Base-by-base conservation (phyloP, 2,888 invertebrate genomes). In the Caenorhabditis japonica region DNA sequence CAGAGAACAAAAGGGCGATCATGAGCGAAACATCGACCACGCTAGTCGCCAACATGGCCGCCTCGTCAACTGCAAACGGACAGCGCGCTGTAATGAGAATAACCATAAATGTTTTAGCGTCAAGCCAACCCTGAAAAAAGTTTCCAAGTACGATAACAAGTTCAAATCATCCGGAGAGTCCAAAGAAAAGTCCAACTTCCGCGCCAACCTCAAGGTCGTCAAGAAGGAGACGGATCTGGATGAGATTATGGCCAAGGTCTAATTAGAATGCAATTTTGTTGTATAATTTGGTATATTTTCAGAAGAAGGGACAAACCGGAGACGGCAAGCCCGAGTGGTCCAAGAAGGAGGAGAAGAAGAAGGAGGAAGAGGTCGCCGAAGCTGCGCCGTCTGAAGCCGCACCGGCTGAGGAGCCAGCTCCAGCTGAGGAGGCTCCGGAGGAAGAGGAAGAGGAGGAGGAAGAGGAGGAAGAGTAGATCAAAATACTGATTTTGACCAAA, bases 101-200 rank as follows among this genome's bases (percentile, higher is more conserved):
- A n/a, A n/a, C n/a, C n/a, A n/a, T n/a, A n/a, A 33, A 4, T 23
- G 27, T 73, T 78, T 17, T 69, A 81, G 81, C 60, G 83, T 82
- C 43, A 83, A 83, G 71, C 83, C 83, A 1, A 59, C 78, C 1
- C 59, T 99, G 90, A 97, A 97, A 92, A 99, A 97, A 92, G 97
- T 99, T 85, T 97, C 97, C 90, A 97, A 97, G 92, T 95, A 95
- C 91, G 96, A 95, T 91, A 95, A 96, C 93, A 95, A 96, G 52
- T 84, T 83, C 80, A 84, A 84, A 75, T 76, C 75, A 34, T 71
- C 73, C 47, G 75, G 61, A 58, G 72, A 77, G 43, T 59, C 47
- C n/a, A 75, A 62, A 30, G 71, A 81, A 34, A 82, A 95, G 90
- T 94, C 94, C 91, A 96, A 96, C 92, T 97, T 97, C 94, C 94